These are phyloP conservation scores for Podarcis lilfordi DNA, from an alignment of 2,797 vertebrate genomes.

Conservation along the genomic window DNA sequence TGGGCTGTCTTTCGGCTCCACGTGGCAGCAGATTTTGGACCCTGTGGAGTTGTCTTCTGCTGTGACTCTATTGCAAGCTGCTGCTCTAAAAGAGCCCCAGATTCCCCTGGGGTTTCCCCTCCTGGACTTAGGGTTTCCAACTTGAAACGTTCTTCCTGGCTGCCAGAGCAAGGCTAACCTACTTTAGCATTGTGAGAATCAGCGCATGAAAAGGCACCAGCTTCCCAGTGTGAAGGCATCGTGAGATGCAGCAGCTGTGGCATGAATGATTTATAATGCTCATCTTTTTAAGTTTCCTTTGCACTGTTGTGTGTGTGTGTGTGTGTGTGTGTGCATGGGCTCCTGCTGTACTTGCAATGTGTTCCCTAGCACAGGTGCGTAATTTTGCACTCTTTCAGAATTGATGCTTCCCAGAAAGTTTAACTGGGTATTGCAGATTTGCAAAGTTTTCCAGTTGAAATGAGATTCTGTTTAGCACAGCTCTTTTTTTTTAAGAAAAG, in stretches of 20 bases:
- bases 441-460: too few relatives aligned
- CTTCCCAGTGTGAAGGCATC: not conserved
- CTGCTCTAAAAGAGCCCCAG: too few relatives aligned
- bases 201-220: not conserved
- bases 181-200: not conserved
- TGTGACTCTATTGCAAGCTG: not conserved
- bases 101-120: not conserved
- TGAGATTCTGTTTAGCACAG: not conserved
- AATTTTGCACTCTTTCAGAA: not conserved
- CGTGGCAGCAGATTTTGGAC: not conserved
- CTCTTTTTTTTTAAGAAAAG: not conserved
- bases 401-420: not conserved
- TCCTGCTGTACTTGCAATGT: not conserved
- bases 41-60: not conserved
- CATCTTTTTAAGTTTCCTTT: conserved; percentile 24
- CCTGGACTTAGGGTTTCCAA: not conserved
- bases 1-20: not conserved
- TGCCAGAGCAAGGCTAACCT: not conserved
- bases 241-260: conserved; percentile 16
- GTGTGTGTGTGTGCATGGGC: too few relatives aligned
- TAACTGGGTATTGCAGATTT: not conserved
- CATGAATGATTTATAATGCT: conserved; percentile 34
- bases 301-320: conserved; percentile 1
- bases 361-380: not conserved
- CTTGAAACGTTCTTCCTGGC: not conserved